Evolutionary conservation across 1,140 invertebrate genomes (phyloP).

Genomic region (Drosophila leontia): DNA sequence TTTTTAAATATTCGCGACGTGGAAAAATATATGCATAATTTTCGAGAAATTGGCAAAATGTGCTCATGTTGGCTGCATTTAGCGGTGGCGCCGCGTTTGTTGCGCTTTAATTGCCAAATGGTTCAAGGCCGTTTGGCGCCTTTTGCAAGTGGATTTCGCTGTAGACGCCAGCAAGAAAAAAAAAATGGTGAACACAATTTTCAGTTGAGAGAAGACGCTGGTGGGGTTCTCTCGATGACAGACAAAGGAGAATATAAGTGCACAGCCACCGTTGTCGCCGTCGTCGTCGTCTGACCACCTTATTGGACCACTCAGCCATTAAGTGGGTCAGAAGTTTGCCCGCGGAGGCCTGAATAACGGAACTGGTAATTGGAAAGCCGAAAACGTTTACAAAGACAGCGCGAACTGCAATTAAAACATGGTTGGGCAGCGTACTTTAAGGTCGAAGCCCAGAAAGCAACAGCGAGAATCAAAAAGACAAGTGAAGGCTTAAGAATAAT

Average conservation of each 20-base stretch:
- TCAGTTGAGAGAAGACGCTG: background rate
- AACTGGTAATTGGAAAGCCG: background rate
- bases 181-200: conserved; percentile 11
- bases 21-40: conserved; percentile 6
- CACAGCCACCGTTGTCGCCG: background rate
- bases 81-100: conserved; percentile 37
- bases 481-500: background rate
- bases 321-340: conserved; percentile 21
- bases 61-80: conserved; percentile 35
- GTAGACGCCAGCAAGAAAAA: conserved; percentile 23
- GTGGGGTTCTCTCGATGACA: conserved; percentile 8
- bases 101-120: conserved; percentile 53
- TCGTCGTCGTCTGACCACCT: conserved; percentile 6
- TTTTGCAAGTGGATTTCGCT: conserved; percentile 45
- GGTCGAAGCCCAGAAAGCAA: background rate
- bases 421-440: background rate
- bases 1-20: conserved; percentile 12
- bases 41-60: conserved; percentile 14
- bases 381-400: background rate
- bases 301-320: conserved; percentile 19
- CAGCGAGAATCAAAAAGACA: background rate
- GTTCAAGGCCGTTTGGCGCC: conserved; percentile 39
- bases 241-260: conserved; percentile 29
- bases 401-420: background rate
- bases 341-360: background rate